Evolutionary conservation across 64 coral and sea anemone species (phyloP).

Genomic region (Montipora efflorescens): DNA sequence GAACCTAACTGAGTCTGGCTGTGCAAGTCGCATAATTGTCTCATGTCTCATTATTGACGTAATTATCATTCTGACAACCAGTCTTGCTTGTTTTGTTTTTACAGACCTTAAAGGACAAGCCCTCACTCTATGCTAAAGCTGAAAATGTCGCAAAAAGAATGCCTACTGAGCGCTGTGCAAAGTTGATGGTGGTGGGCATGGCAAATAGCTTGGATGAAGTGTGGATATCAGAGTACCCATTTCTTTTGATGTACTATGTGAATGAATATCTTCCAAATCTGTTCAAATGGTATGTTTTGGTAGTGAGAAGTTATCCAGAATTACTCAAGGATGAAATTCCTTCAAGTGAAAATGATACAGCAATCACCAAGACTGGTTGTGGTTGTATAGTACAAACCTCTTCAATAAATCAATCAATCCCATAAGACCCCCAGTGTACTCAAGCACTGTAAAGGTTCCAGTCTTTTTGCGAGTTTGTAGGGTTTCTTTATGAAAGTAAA

Average conservation of each 20-base stretch:
- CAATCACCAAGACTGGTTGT: no score
- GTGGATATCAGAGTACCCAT: conserved; percentile 60
- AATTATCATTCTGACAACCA: no score
- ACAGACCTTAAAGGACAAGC: background rate
- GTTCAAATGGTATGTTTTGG: conserved; percentile 48
- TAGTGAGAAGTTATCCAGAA: background rate
- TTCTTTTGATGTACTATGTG: conserved; percentile 11
- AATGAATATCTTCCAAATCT: conserved; percentile 59
- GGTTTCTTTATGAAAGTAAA: no score
- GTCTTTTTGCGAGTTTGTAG: no score
- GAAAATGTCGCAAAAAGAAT: background rate
- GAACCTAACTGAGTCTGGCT: no score
- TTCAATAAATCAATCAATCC: no score
- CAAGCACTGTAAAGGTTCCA: no score
- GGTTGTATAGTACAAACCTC: no score
- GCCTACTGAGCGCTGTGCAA: conserved; percentile 74
- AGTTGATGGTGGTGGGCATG: conserved; percentile 72
- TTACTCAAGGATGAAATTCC: background rate
- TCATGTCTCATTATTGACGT: no score
- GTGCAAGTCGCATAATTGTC: no score
- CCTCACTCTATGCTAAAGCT: background rate
- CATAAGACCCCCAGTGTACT: no score
- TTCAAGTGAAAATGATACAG: no score
- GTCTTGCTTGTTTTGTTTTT: background rate
- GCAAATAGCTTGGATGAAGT: conserved; percentile 76